phyloP scores from a whole-genome alignment of 2,113 vertebrate genomes.

The Galeopterus variegatus region DNA sequence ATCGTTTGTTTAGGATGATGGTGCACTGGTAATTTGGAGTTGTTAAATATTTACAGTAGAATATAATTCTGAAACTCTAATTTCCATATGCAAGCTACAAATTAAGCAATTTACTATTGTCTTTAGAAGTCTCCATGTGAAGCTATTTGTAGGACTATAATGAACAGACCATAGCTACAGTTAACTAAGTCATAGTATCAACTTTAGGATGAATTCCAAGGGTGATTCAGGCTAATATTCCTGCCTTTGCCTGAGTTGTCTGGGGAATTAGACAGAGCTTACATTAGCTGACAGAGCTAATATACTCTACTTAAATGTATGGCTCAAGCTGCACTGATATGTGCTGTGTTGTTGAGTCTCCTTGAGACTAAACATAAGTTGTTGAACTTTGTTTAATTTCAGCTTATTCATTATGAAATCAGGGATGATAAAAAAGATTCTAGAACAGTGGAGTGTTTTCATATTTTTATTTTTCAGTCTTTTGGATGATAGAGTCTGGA shows the following conservation, averaged over 20 bases:
- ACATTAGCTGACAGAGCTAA: too few species aligned
- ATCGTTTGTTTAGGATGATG: constrained; percentile 52
- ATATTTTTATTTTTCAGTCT: constrained; percentile 48
- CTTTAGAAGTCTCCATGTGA: background rate
- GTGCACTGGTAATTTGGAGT: background rate
- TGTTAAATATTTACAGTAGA: constrained; percentile 5
- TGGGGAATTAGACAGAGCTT: background rate
- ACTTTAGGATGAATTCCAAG: background rate
- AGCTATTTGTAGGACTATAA: background rate
- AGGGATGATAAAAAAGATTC: background rate
- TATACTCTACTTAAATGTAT: constrained; percentile 7
- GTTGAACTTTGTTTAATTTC: constrained; percentile 32
- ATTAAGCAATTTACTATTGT: background rate
- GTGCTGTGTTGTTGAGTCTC: background rate
- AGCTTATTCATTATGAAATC: constrained; percentile 44
- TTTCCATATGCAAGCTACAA: constrained; percentile 22
- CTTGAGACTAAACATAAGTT: background rate
- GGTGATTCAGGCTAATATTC: background rate
- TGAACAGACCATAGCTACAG: background rate
- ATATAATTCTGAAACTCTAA: constrained; percentile 14
- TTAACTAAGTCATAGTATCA: background rate
- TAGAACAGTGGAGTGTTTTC: constrained; percentile 19
- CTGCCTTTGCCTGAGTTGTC: constrained; percentile 4
- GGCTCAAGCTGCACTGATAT: background rate
- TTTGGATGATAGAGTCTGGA: background rate